Evolutionary conservation across 2,113 vertebrate species (phyloP), one percentile per base, ranked within the genome.

Genomic region (Ciconia maguari): DNA sequence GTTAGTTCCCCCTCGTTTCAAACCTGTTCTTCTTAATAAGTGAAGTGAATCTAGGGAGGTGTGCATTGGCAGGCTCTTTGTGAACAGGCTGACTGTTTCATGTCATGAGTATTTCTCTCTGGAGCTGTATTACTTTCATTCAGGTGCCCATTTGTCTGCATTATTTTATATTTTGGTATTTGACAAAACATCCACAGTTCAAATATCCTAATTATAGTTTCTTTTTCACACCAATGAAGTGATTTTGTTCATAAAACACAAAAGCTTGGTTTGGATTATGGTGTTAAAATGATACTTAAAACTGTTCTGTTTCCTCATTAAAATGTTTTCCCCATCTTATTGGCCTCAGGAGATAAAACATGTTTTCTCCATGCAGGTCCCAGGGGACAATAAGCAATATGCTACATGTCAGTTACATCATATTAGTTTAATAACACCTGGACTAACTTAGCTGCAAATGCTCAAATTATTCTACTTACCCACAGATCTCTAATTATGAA

Each of bases 381-480:
- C 89, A 38, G 7, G 75, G 64, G 75, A 84, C 71, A 93, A 82
- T 91, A 87, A 95, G 21, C 61, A 96, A 91, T 93, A 88, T 91
- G 71, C 29, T 91, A 55, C 30, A 24, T 88, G 75, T 95, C 91
- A 97, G 64, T 92, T 96, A 80, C 38, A 87, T 96, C 57, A 69
- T 82, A 94, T 84, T 94, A 94, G 66, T 83, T 97, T 83, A 96
- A 20, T 85, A 95, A 94, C 68, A 95, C 68, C 86, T 96, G 94
- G 57, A 97, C 66, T 76, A 57, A 86, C 29, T 92, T 96, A 91
- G 87, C n/a, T 94, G 21, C 49, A 95, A 91, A 49, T 41, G 30
- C 30, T 90, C 24, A 69, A 83, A 83, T 95, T 95, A 94, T 96
- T 96, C 52, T 91, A 24, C 62, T 95, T 85, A 84, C 27, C 41